These are phyloP conservation scores for Engystomops pustulosus DNA, from an alignment of 2,113 vertebrate genomes.

Conservation along the genomic window DNA sequence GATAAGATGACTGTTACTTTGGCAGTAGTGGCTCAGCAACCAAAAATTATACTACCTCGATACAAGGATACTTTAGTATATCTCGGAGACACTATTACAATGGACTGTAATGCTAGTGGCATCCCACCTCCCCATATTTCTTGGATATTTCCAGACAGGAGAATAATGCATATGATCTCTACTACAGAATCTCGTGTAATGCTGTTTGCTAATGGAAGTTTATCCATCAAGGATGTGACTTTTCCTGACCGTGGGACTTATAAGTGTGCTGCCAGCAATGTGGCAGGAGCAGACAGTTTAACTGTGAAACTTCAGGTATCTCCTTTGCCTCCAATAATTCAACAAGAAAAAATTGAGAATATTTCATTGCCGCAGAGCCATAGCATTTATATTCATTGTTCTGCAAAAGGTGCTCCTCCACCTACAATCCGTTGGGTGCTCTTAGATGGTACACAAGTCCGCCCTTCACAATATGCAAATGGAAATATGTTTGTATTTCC, in stretches of 20 bases:
- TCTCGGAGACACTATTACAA: conserved; percentile 75
- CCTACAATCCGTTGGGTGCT: conserved; percentile 83
- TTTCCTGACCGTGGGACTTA: conserved; percentile 84
- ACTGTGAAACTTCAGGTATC: conserved; percentile 80
- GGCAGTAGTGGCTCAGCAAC: conserved; percentile 76
- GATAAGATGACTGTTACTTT: conserved; percentile 75
- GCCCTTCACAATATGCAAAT: conserved; percentile 78
- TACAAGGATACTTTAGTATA: conserved; percentile 78
- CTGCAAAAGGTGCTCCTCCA: conserved; percentile 76
- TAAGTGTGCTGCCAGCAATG: conserved; percentile 84
- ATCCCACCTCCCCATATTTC: conserved; percentile 78
- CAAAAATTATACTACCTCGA: conserved; percentile 74
- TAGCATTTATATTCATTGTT: conserved; percentile 80
- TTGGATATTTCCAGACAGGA: conserved; percentile 85
- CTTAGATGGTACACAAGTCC: conserved; percentile 76
- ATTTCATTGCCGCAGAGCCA: conserved; percentile 75
- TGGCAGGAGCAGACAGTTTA: conserved; percentile 80
- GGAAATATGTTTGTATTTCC: conserved; percentile 83
- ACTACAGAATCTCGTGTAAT: conserved; percentile 68
- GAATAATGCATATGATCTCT: conserved; percentile 66
- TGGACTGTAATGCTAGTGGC: conserved; percentile 83
- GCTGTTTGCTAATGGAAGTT: conserved; percentile 77
- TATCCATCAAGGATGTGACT: conserved; percentile 75
- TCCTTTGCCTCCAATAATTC: conserved; percentile 80
- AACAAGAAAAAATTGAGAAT: conserved; percentile 78